Evolutionary conservation across 2,888 invertebrate species (phyloP).

Genomic region (Xylota segnis): DNA sequence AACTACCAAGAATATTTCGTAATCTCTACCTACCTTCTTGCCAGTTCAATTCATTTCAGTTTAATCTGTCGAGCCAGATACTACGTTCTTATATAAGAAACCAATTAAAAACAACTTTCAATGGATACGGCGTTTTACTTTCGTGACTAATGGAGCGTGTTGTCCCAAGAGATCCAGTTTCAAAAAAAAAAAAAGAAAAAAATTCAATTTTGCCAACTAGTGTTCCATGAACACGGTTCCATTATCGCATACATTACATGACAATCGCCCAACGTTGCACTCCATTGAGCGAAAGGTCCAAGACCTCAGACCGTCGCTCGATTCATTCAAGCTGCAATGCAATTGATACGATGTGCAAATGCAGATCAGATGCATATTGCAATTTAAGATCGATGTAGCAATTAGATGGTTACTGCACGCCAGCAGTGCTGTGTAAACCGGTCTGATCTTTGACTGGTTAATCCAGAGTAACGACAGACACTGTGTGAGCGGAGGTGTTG

Average conservation of each 20-base stretch:
- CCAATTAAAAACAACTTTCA: slow-evolving; percentile 37
- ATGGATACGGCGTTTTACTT: slow-evolving; percentile 15
- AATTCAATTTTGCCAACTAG: slow-evolving; percentile 19
- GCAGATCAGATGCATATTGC: slow-evolving; percentile 12
- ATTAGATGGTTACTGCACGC: slow-evolving; percentile 20
- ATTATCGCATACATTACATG: slow-evolving; percentile 34
- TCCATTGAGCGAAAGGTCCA: slow-evolving; percentile 30
- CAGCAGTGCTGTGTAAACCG: not conserved
- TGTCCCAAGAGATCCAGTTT: slow-evolving; percentile 34
- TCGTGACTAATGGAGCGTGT: slow-evolving; percentile 22
- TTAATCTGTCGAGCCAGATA: not conserved
- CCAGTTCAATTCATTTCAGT: not conserved
- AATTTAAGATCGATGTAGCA: slow-evolving; percentile 26
- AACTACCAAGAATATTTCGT: not conserved
- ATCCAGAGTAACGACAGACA: not conserved
- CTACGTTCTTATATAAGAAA: slow-evolving; percentile 25
- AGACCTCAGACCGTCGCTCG: slow-evolving; percentile 19
- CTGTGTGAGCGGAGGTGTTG: not conserved
- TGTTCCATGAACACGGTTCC: slow-evolving; percentile 41
- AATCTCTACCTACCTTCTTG: not conserved
- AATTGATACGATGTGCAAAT: not conserved
- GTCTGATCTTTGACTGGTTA: not conserved
- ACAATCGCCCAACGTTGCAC: slow-evolving; percentile 14
- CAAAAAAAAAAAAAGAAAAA: not conserved
- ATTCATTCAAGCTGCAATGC: slow-evolving; percentile 8